Base-by-base conservation (phyloP, 1,140 invertebrate genomes). In the Calycopis cecrops region DNA sequence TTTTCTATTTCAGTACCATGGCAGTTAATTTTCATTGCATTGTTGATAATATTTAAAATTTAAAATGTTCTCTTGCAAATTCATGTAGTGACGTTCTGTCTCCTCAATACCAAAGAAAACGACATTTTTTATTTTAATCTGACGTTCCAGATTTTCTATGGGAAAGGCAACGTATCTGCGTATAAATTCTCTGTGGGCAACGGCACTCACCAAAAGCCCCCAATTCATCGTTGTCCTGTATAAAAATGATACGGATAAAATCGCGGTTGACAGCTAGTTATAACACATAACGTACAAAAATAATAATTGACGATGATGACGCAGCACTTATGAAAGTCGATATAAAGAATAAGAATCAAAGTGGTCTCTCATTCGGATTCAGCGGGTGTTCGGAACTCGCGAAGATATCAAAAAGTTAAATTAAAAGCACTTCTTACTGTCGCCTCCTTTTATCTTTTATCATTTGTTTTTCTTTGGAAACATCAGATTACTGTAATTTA, bases 381-480 rank as follows among this genome's bases (percentile, higher is more conserved):
- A 59, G 47, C 49, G 56, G 57, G 49, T 61, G 60, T 55, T 35
- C 42, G 8, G 21, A 65, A 63, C 59, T 68, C 57, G 59, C 53
- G 58, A 63, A 71, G 68, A 65, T 65, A 61, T 60, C 58, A 35
- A 60, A 68, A 71, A 70, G 63, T 71, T 71, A 71, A 71, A 71
- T 65, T 68, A 65, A 54, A 47, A 59, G 52, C 50, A 65, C 59
- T 71, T 65, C 48, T 65, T 61, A 59, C 59, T 63, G 65, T 67
- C 65, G 57, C 68, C 55, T 59, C 56, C 53, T 47, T 53, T 68
- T 68, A 71, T 65, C 68, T 59, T 21, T 14, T 12, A 49, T 47
- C 59, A 58, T 69, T 69, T 66, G 59, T 66, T 62, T 63, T 63
- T 66, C 17, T 53, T 53, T 33, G 42, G 34, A 54, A 54, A 42